Evolutionary conservation across 2,888 invertebrate genomes (phyloP), one percentile per base, ranked within the genome.

Genomic region (Agrochola macilenta): DNA sequence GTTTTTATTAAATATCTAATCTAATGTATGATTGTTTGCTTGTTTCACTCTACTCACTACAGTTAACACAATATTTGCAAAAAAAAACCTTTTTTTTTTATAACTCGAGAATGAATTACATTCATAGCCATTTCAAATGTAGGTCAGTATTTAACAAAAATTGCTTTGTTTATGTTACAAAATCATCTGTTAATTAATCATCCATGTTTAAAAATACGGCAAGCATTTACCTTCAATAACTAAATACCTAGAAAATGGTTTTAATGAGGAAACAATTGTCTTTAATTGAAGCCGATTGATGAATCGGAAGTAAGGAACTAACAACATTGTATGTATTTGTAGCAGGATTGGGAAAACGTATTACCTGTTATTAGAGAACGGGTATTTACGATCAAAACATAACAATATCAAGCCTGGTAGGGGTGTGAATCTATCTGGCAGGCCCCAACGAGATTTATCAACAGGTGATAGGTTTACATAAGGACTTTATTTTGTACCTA

Each of bases 271-370:
- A 82, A 69, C 30, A 60, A 52, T 65, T 83, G 23, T 20, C 17
- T 65, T 39, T 74, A 84, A 84, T 82, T 82, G 65, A 60, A 46
- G 30, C 49, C 11, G 12, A 78, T 76, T n/a, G 14, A 66, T 69
- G n/a, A 20, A 69, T 69, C 78, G 84, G 69, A 84, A 83, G 84
- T 26, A 61, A 79, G 39, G 2, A 39, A 20, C 1, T 30, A 69
- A 35, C 12, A 14, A 52, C 14, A 23, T 35, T 3, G 35, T 30
- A 5, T 20, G 35, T 52, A 11, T 54, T 68, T 39, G 46, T 39
- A 46, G 35, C 35, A 46, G 54, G 14, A 54, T 61, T 68, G 8
- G 26, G 26, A 23, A 76, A 35, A 35, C 7, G 23, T 49, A 54
- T 78, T 69, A 35, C 46, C 77, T 78, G 49, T 14, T 46, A 30